Percentiles rank a stretch among this genome's conserved stretches.
These are phyloP conservation scores for Leptothorax acervorum DNA, from an alignment of 2,888 invertebrate species.

Conservation along the genomic window DNA sequence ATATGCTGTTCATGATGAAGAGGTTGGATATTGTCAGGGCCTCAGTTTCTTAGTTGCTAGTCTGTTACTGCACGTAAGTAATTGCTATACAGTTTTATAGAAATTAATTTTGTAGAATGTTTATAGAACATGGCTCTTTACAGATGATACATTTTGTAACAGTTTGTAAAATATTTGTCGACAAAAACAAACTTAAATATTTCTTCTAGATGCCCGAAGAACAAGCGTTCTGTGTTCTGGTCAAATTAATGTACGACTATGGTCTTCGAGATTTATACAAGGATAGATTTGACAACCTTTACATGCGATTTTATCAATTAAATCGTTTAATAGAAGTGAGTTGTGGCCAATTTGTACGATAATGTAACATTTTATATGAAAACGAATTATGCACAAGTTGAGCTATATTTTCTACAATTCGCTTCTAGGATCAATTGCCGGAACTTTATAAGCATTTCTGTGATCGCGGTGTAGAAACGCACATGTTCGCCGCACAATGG, in stretches of 20 bases:
- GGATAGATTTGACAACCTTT: slow-evolving; percentile 98
- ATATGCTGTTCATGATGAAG: slow-evolving; percentile 98
- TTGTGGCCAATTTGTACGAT: slow-evolving; percentile 12
- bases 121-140: no score
- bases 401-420: neutral
- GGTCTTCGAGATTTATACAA: slow-evolving; percentile 97
- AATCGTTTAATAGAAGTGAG: slow-evolving; percentile 95
- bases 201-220: slow-evolving; percentile 98
- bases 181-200: slow-evolving; percentile 57
- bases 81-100: slow-evolving; percentile 26
- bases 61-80: slow-evolving; percentile 95
- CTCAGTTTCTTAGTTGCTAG: slow-evolving; percentile 99
- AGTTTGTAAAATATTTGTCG: slow-evolving; percentile 42
- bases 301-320: slow-evolving; percentile 97
- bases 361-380: neutral
- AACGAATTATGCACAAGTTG: neutral
- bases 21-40: slow-evolving; percentile 99
- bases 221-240: slow-evolving; percentile 98
- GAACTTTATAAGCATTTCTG: slow-evolving; percentile 94
- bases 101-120: neutral
- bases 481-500: slow-evolving; percentile 99
- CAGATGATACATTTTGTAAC: neutral
- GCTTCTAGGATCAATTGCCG: slow-evolving; percentile 91
- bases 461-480: slow-evolving; percentile 95
- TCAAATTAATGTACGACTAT: slow-evolving; percentile 99